Conservation (phyloP, 2,797 vertebrate species). For the Synaphobranchus kaupii region DNA sequence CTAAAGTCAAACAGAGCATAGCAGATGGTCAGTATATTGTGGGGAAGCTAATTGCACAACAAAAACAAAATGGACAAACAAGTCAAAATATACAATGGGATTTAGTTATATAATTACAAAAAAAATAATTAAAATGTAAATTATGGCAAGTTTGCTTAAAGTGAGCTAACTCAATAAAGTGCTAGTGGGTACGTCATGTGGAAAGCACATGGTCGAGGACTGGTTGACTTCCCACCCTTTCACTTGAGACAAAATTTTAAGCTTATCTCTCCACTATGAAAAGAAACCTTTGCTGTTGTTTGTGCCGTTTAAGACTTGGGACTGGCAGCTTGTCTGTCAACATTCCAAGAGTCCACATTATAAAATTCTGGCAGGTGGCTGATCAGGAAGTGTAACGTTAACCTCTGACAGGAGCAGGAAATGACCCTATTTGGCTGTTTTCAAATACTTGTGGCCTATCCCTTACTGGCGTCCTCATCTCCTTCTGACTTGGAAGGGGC, state of each 20-base stretch:
- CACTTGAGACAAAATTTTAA: constrained; percentile 49
- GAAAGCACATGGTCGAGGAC: constrained; percentile 33
- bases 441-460: not conserved
- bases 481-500: not conserved
- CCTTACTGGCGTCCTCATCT: not conserved
- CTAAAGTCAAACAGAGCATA: not conserved
- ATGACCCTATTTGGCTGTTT: not conserved
- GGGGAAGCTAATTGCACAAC: not conserved
- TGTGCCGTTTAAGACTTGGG: not conserved
- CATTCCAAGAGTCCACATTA: constrained; percentile 49
- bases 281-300: constrained; percentile 23
- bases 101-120: not conserved
- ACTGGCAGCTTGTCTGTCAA: constrained; percentile 21
- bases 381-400: constrained; percentile 2
- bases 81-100: constrained; percentile 2
- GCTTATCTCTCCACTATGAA: constrained; percentile 34
- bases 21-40: not conserved
- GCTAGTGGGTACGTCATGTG: constrained; percentile 43
- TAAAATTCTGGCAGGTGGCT: constrained; percentile 15
- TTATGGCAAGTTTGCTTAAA: constrained; percentile 45
- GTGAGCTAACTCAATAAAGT: constrained; percentile 56
- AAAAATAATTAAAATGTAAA: not conserved
- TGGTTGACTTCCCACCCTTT: constrained; percentile 38
- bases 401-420: not conserved
- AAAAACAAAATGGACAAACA: constrained; percentile 20